Base-by-base conservation (phyloP, 2,888 invertebrate species). In the Seira sanloemensis region DNA sequence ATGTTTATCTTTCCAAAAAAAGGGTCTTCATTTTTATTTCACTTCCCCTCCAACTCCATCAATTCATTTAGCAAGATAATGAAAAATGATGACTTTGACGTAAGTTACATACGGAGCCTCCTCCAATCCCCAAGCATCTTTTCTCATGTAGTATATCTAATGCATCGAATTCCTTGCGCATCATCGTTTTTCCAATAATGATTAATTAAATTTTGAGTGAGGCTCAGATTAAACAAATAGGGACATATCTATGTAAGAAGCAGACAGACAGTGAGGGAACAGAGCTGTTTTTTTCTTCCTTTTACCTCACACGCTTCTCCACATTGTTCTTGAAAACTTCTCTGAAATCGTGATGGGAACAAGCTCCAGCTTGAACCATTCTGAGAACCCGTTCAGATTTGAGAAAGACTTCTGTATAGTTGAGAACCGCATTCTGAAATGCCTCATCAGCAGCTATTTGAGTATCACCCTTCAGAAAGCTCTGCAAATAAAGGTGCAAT, bases 321-420 rank as follows among this genome's bases (percentile, higher is more conserved):
- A 99, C 98, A 92, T 99, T 99, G 92, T 97, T 98, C 91, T 97
- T 95, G 92, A 97, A 97, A 81, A 99, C 98, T 93, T 99, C 99
- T 89, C 99, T 94, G 92, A 99, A 99, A 93, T 99, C 99, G 92
- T 98, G 96, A 90, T 98, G 97, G 68, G 98, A 98, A 92, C 98
- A 99, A 87, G 98, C 99, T 58, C 99, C 99, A 77, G 98, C 97
- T 90, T 96, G 96, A 74, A 99, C 99, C 96, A 99, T 98, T 92
- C 97, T 96, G 87, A 95, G 94, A 66, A 99, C 97, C 88, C 99
- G 94, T 91, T 99, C 99, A 46, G 98, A 98, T 91, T 97, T 97
- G 65, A 99, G 93, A 92, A 99, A 99, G 86, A 98, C 97, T 91
- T 98, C 98, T 91, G 94, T 95, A 92, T 97, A 97, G 90, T 97